Base-by-base conservation (phyloP, 2,113 vertebrate genomes). In the Nycticorax nycticorax region DNA sequence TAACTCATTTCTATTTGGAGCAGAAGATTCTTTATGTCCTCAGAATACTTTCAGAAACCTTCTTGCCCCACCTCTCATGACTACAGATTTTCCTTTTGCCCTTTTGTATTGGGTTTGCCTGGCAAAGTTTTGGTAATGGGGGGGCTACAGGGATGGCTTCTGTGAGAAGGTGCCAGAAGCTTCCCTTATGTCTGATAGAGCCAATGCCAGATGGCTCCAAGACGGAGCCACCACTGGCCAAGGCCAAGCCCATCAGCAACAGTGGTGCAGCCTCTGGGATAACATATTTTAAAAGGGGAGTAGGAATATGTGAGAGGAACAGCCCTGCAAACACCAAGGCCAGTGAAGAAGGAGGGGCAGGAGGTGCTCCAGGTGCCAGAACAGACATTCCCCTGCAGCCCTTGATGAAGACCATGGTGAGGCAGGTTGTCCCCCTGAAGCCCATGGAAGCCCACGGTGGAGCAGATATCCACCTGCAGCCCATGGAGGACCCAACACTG, bases 11-110 rank as follows among this genome's bases (percentile, higher is more conserved):
- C n/a, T 68, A 0, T 73, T 78, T 92, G 33, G 27, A 86, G 52
- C 33, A 77, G 57, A 85, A 72, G 20, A 80, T 71, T 74, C 18
- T 88, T 91, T 84, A 80, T 81, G 41, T 57, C 78, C 47, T 83
- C 55, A 92, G 28, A 64, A 72, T 12, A 55, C n/a, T 81, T 91
- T 81, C 56, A 87, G 47, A 91, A 95, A 89, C 26, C 14, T 86
- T 90, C 37, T 78, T 77, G n/a, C n/a, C n/a, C 93, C 68, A 84
- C 8, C 15, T 96, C 41, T 84, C 63, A 66, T 52, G 47, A 60
- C 19, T 76, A 53, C 35, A 74, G 63, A 41, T 73, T 89, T 96
- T 86, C 37, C 32, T 89, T 89, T 67, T 50, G 20, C 47, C 30
- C 10, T 84, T 59, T n/a, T 35, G 14, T 23, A 35, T 10, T 23